phyloP scores from a whole-genome alignment of 53 echinoderm and acorn worm species.

The Crossaster papposus region DNA sequence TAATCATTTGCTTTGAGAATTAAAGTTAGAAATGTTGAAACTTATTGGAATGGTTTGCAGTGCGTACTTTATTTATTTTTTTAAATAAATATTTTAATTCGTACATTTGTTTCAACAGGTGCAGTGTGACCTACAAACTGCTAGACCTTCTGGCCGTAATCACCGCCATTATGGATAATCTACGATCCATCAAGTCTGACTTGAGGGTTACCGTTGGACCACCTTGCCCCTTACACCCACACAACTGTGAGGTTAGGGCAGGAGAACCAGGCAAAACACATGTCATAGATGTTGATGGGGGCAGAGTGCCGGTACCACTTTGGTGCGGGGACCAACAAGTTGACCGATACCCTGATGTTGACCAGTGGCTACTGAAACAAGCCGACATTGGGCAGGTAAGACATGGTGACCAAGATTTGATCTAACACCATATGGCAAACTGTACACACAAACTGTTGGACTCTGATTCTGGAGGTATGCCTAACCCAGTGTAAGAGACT shows the following conservation, averaged over 20 bases:
- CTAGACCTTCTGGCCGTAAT: constrained; percentile 23
- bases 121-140: constrained; percentile 34
- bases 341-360: constrained; percentile 15
- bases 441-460: too few relatives aligned
- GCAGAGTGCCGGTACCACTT: constrained; percentile 10
- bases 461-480: too few relatives aligned
- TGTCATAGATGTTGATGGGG: constrained; percentile 45
- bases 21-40: too few relatives aligned
- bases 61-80: too few relatives aligned
- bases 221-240: constrained; percentile 36
- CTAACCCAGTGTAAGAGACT: too few relatives aligned
- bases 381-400: constrained; percentile 23
- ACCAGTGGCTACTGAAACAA: constrained; percentile 38
- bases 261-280: constrained; percentile 34
- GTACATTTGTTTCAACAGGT: neutral
- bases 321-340: constrained; percentile 49
- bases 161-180: neutral
- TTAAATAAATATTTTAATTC: neutral
- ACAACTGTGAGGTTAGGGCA: constrained; percentile 17
- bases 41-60: too few relatives aligned
- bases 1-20: too few relatives aligned
- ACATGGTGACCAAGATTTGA: neutral
- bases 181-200: neutral
- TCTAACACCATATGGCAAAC: neutral
- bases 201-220: constrained; percentile 39